Evolutionary conservation across 2,888 invertebrate species (phyloP), one percentile per base, ranked within the genome.

Genomic region (Xestia c-nigrum): DNA sequence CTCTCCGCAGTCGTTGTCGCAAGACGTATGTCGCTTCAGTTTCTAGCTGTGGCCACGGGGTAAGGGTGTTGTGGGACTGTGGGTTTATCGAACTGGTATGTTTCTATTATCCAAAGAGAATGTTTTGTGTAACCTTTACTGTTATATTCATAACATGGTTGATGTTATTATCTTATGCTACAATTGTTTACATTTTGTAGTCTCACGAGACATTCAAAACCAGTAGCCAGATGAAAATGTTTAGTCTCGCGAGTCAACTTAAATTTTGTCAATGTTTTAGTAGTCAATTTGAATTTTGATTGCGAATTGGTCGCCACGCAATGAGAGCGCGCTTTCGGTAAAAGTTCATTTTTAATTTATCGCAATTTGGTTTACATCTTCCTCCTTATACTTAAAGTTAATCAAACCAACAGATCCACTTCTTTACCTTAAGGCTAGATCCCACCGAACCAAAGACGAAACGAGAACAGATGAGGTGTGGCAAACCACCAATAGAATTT

Each of bases 281-380:
- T 14, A 61, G 14, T 43, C 14, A 61, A 43, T 43, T 69, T 69
- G 57, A 43, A 63, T 70, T 46, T 46, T 46, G 16, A 63, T 70
- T 46, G n/a, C 43, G 43, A 43, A 64, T 64, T 64, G 1, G 43
- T 21, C 5, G 61, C 7, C 4, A 24, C 1, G 57, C 21, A 16
- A 31, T 61, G 43, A 61, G 61, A 31, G 3, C 5, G 24, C 9
- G 21, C 43, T 46, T 46, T 70, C 0, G 3, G 9, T 19, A 24
- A 19, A 19, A 24, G 14, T 21, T 24, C 7, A 12, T 40, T 38
- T 24, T 55, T 2, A 40, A n/a, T 38, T 52, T 38, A 12, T 12
- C 12, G 6, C n/a, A 40, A 52, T 52, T 52, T 24, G 12, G 14
- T 24, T 43, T 24, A n/a, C 4, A 12, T 57, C 21, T 50, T 16